A percentile compares a stretch with the other conserved stretches of the same genome.
Conservation (phyloP, 2,797 vertebrate species). For the Discoglossus pictus region DNA sequence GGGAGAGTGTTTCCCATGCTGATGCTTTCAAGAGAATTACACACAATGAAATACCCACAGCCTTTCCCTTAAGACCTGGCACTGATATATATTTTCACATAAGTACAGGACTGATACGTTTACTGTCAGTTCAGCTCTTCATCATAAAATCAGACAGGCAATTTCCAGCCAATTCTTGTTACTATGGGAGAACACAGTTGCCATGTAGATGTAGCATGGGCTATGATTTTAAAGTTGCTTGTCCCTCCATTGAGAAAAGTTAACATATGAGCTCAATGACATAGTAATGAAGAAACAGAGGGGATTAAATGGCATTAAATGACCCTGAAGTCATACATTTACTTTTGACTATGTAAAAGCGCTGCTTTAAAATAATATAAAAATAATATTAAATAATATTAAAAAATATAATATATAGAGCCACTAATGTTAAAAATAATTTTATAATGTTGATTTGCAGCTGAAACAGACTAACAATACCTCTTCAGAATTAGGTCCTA, state of each 20-base stretch:
- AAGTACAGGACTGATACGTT: slow-evolving; percentile 17
- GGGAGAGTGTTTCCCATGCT: slow-evolving; percentile 13
- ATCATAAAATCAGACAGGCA: slow-evolving; percentile 20
- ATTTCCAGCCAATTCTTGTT: slow-evolving; percentile 18
- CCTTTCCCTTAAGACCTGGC: slow-evolving; percentile 23
- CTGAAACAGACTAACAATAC: too few species aligned
- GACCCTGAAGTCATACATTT: too few species aligned
- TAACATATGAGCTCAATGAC: background rate
- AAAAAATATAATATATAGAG: background rate
- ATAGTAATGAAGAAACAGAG: slow-evolving; percentile 13
- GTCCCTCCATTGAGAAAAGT: slow-evolving; percentile 5
- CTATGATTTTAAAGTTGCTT: background rate
- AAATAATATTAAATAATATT: background rate
- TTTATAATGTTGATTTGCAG: background rate
- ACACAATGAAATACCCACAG: background rate
- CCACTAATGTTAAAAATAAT: background rate
- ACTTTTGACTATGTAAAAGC: too few species aligned
- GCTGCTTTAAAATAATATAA: too few species aligned
- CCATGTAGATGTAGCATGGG: slow-evolving; percentile 27
- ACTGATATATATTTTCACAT: slow-evolving; percentile 14
- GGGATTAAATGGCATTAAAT: slow-evolving; percentile 20
- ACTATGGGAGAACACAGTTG: slow-evolving; percentile 39
- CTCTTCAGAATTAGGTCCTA: too few species aligned
- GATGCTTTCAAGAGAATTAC: background rate
- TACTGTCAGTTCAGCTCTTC: slow-evolving; percentile 40